phyloP scores from a whole-genome alignment of 2,888 invertebrate species.

The Shargacucullia verbasci region DNA sequence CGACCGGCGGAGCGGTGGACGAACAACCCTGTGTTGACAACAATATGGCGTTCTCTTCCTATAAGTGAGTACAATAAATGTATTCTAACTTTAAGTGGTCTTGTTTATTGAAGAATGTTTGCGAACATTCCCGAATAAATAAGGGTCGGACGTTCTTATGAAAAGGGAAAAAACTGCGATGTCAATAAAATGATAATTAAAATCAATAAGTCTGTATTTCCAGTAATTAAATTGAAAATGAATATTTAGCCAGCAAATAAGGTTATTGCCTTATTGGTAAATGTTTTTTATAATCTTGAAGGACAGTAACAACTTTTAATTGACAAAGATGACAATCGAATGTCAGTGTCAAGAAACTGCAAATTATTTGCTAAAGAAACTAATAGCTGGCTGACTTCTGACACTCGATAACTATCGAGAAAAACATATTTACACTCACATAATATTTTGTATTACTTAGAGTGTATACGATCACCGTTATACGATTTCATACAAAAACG shows the following conservation, averaged over 20 bases:
- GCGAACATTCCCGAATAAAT: no score
- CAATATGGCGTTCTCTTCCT: conserved; percentile 85
- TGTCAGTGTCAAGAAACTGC: conserved; percentile 30
- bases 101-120: conserved; percentile 16
- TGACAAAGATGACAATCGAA: conserved; percentile 18
- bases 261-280: no score
- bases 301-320: not conserved
- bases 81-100: conserved; percentile 42
- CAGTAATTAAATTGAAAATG: no score
- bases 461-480: conserved; percentile 20
- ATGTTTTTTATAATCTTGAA: no score
- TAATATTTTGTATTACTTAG: not conserved
- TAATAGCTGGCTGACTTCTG: conserved; percentile 27
- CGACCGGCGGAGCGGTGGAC: conserved; percentile 79
- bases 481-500: conserved; percentile 8
- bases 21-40: conserved; percentile 83
- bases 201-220: no score
- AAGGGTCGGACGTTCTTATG: no score
- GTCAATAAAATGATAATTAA: no score
- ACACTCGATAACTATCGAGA: conserved; percentile 8
- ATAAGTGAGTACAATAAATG: conserved; percentile 77
- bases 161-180: no score
- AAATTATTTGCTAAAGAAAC: conserved; percentile 14
- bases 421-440: conserved; percentile 5
- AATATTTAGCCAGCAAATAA: no score